These are phyloP conservation scores for Hypolimnas misippus DNA, from an alignment of 2,888 invertebrate species.

Conservation along the genomic window DNA sequence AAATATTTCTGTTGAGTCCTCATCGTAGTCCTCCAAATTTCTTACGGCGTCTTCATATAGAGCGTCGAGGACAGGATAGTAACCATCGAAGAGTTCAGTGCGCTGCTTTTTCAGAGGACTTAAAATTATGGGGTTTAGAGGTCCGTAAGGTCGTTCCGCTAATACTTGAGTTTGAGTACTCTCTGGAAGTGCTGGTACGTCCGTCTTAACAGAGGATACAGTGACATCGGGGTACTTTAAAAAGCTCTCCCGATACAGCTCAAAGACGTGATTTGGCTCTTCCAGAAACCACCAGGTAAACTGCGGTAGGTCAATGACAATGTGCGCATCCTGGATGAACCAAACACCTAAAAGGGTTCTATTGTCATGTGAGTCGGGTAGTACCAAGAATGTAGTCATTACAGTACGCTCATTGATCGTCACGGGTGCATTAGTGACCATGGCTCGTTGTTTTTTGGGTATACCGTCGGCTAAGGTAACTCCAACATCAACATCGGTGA, in stretches of 20 bases:
- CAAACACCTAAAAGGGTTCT: conserved; percentile 43
- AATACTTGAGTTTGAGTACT: too few relatives aligned
- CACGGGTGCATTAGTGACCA: conserved; percentile 4
- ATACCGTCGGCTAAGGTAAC: conserved; percentile 22
- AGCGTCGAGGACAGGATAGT: conserved; percentile 10
- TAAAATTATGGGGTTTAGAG: neutral
- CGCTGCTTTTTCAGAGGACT: neutral
- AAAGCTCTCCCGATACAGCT: conserved; percentile 20
- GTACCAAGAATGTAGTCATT: conserved; percentile 43
- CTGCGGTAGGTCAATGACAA: conserved; percentile 29
- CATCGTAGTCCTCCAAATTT: neutral
- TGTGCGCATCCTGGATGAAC: conserved; percentile 35
- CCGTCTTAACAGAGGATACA: neutral
- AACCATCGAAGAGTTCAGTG: conserved; percentile 18
- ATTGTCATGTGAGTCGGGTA: conserved; percentile 40
- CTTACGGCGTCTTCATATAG: conserved; percentile 2
- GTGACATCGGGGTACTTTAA: neutral
- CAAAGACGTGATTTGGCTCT: conserved; percentile 10
- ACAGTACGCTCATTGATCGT: conserved; percentile 25
- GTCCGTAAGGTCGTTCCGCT: neutral
- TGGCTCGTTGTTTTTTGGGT: neutral
- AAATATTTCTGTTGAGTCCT: neutral
- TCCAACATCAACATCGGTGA: neutral
- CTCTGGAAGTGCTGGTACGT: conserved; percentile 30
- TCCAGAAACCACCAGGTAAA: conserved; percentile 28